Conservation (phyloP, 2,113 vertebrate species). For the Daboia siamensis region DNA sequence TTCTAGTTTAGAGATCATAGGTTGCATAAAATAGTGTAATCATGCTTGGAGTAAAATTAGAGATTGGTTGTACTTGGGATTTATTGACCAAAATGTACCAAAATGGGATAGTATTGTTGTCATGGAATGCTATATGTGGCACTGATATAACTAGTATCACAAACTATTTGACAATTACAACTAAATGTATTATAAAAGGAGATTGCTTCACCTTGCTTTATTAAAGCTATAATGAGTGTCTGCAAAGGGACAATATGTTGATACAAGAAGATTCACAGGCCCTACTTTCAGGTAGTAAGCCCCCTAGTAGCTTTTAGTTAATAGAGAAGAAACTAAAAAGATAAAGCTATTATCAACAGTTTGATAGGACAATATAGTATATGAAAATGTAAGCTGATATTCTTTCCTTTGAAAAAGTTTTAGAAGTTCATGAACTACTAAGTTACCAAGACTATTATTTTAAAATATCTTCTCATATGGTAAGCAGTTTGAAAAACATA, state of each 20-base stretch:
- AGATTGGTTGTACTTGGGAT: background rate
- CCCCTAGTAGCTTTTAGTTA: background rate
- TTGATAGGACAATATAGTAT: background rate
- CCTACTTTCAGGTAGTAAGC: background rate
- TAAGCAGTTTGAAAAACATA: background rate
- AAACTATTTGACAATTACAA: no score
- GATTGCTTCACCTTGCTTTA: no score
- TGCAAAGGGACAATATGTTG: background rate
- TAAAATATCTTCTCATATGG: background rate
- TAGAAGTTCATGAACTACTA: background rate
- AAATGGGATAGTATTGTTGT: no score
- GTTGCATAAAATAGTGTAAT: background rate
- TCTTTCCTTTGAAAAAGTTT: background rate
- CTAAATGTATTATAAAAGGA: no score
- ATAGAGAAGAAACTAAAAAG: background rate
- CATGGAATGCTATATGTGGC: no score
- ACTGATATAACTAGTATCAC: no score
- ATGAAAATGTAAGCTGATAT: background rate
- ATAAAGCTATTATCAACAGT: background rate
- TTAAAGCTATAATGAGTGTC: no score
- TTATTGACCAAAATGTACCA: background rate
- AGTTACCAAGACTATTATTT: background rate
- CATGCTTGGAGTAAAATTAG: background rate
- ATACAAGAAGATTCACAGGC: background rate
- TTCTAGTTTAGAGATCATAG: background rate